Percentiles rank a stretch among this genome's conserved stretches.
These are phyloP conservation scores for Penaeus japonicus DNA, from an alignment of 1,140 invertebrate species.

Conservation along the genomic window DNA sequence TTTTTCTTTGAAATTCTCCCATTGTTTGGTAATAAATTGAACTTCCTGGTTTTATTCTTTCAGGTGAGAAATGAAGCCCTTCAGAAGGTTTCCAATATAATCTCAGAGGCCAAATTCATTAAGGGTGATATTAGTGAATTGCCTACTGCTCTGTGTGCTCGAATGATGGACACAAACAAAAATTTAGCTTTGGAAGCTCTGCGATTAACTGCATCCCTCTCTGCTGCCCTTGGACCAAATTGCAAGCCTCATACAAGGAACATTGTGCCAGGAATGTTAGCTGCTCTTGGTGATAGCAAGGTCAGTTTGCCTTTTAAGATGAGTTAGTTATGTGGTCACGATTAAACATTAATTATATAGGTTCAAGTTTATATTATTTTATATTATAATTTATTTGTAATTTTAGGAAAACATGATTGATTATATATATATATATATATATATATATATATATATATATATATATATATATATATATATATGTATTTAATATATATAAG, in stretches of 20 bases:
- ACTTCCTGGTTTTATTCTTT: background rate
- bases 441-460: too few relatives aligned
- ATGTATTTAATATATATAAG: too few relatives aligned
- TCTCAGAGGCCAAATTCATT: conserved; percentile 80
- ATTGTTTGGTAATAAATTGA: background rate
- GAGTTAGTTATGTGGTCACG: background rate
- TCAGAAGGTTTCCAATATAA: conserved; percentile 78
- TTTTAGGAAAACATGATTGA: too few relatives aligned
- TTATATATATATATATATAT: too few relatives aligned
- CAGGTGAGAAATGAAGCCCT: conserved; percentile 82
- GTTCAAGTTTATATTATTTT: too few relatives aligned
- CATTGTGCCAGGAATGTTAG: conserved; percentile 85
- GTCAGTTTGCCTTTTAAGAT: conserved; percentile 64
- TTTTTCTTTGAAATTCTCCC: background rate
- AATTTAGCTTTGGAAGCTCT: conserved; percentile 86
- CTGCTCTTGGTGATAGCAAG: conserved; percentile 76
- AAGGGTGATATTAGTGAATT: conserved; percentile 84
- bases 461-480: too few relatives aligned
- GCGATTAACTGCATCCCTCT: conserved; percentile 81
- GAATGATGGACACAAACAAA: conserved; percentile 88
- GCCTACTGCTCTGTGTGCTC: conserved; percentile 76
- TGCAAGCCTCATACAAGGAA: conserved; percentile 80
- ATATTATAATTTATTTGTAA: too few relatives aligned
- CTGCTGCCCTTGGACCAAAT: conserved; percentile 80
- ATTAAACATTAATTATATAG: too few relatives aligned